Percentiles rank a stretch among this genome's conserved stretches.
phyloP scores from a whole-genome alignment of 2,888 invertebrate genomes.

The Malthinus seriepunctatus region DNA sequence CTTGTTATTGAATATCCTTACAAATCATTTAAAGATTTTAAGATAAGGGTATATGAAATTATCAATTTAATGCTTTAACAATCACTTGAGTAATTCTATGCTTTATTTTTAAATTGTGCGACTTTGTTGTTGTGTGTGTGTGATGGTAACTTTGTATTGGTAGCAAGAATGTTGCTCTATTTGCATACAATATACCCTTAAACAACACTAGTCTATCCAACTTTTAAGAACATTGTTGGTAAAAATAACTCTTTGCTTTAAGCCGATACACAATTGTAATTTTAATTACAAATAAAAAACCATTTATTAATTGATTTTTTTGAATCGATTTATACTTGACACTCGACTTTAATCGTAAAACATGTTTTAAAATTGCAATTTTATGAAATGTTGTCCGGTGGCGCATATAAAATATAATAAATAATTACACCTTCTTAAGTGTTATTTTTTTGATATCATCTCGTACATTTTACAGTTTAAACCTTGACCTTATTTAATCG shows the following conservation, averaged over 20 bases:
- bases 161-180: conserved; percentile 50
- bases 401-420: conserved; percentile 19
- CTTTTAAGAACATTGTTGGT: conserved; percentile 39
- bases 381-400: conserved; percentile 15
- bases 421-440: conserved; percentile 15
- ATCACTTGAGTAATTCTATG: conserved; percentile 40
- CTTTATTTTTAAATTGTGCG: conserved; percentile 41
- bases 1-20: too few relatives aligned
- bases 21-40: conserved; percentile 8
- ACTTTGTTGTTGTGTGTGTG: conserved; percentile 31
- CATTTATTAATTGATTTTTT: conserved; percentile 5
- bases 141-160: conserved; percentile 40
- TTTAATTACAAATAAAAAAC: conserved; percentile 14
- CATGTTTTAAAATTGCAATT: conserved; percentile 17
- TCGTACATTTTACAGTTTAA: conserved; percentile 6
- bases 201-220: conserved; percentile 49
- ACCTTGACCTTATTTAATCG: conserved; percentile 18
- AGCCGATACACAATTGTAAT: conserved; percentile 23
- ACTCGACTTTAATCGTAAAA: neutral
- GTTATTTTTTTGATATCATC: conserved; percentile 19
- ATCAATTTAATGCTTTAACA: conserved; percentile 32
- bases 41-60: conserved; percentile 36
- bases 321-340: neutral
- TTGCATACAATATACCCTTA: conserved; percentile 52
- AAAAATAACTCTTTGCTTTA: conserved; percentile 28